A percentile compares a stretch with the other conserved stretches of the same genome.
Conservation (phyloP, 2,113 vertebrate genomes). For the Meleagris gallopavo region DNA sequence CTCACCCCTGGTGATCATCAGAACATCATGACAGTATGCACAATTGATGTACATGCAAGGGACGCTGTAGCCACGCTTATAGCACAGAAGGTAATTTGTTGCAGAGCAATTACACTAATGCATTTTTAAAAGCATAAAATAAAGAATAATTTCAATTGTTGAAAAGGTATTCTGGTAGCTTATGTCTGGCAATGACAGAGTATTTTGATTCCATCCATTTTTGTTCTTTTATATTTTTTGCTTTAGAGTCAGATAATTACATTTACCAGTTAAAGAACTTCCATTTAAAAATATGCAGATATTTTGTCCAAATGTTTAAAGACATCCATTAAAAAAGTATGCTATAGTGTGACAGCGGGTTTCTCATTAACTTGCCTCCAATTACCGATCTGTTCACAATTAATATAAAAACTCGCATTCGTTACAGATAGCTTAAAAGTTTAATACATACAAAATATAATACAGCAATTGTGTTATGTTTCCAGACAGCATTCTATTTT, state of each 20-base stretch:
- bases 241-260: constrained; percentile 80
- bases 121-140: constrained; percentile 93
- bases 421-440: constrained; percentile 48
- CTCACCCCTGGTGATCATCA: constrained; percentile 88
- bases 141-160: constrained; percentile 86
- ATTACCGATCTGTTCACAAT: constrained; percentile 74
- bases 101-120: constrained; percentile 97
- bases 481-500: background rate
- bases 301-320: constrained; percentile 86
- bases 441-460: constrained; percentile 24
- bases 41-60: constrained; percentile 87
- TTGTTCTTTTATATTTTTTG: constrained; percentile 53
- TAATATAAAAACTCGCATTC: constrained; percentile 66
- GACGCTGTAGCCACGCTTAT: constrained; percentile 87
- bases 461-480: background rate
- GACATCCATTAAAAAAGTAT: constrained; percentile 70
- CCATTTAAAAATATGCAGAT: constrained; percentile 75
- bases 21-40: constrained; percentile 90
- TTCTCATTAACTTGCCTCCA: constrained; percentile 76
- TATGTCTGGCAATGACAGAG: constrained; percentile 87
- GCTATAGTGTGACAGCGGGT: constrained; percentile 73
- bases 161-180: constrained; percentile 88
- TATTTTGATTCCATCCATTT: constrained; percentile 91
- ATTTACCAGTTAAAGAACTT: constrained; percentile 82
- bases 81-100: constrained; percentile 92